These are phyloP conservation scores for Neoascia interrupta DNA, from an alignment of 2,888 invertebrate species.

Conservation along the genomic window DNA sequence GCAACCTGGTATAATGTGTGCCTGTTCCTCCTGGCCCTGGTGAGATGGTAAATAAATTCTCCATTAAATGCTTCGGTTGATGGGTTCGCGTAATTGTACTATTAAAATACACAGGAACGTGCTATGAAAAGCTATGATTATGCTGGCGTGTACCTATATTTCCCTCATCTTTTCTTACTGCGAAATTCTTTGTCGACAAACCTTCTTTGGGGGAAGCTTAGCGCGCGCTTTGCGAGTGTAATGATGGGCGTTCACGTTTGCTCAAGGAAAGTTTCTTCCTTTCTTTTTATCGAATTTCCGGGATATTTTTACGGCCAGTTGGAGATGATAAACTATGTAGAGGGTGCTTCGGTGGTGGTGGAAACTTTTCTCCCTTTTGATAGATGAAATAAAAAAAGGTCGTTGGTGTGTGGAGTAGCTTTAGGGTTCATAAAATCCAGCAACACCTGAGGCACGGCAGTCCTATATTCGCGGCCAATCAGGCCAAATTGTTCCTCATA, in stretches of 20 bases:
- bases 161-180: background rate
- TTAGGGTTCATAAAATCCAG: too few species aligned
- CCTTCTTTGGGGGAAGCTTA: background rate
- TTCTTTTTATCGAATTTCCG: too few species aligned
- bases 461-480: too few species aligned
- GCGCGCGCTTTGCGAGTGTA: conserved; percentile 8
- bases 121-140: conserved; percentile 44
- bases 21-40: conserved; percentile 4
- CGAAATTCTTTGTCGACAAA: background rate
- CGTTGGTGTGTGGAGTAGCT: too few species aligned
- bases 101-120: conserved; percentile 44
- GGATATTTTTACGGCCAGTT: too few species aligned
- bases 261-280: background rate
- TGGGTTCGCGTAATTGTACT: conserved; percentile 53
- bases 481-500: too few species aligned
- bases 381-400: too few species aligned
- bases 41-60: conserved; percentile 39
- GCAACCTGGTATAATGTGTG: background rate
- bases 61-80: conserved; percentile 55
- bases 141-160: conserved; percentile 2
- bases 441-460: too few species aligned
- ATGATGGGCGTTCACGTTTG: conserved; percentile 16
- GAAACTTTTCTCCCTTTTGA: too few species aligned
- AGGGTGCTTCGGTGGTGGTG: too few species aligned
- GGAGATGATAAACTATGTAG: too few species aligned